phyloP scores from a whole-genome alignment of 2,113 vertebrate species.

The Epinephelus cyanopodus region DNA sequence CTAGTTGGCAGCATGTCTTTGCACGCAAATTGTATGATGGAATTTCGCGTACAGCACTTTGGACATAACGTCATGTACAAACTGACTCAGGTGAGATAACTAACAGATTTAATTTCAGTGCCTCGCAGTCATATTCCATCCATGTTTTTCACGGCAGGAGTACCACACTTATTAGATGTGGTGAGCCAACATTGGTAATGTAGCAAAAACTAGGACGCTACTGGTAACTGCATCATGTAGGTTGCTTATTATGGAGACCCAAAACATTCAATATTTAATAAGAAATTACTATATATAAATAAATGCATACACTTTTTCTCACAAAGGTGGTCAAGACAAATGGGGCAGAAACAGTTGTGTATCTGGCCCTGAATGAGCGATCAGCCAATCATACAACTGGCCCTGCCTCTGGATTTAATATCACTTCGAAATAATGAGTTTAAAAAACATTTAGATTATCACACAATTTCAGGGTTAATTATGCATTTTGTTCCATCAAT shows the following conservation, averaged over 20 bases:
- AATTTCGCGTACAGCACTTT: not conserved
- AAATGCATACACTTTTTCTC: not conserved
- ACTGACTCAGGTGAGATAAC: not conserved
- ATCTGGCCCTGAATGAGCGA: not conserved
- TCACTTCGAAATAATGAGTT: not conserved
- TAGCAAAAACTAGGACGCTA: not conserved
- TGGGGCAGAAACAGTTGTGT: not conserved
- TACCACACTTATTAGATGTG: not conserved
- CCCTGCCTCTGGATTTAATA: not conserved
- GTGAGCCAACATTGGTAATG: not conserved
- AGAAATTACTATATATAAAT: not conserved
- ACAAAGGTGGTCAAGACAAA: too few relatives aligned
- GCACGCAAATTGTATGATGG: not conserved
- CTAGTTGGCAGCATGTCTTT: not conserved
- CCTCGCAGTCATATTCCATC: not conserved
- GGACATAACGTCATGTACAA: not conserved
- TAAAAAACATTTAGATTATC: not conserved
- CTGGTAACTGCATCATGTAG: not conserved
- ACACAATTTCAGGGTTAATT: not conserved
- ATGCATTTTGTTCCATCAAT: not conserved
- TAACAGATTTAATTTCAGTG: not conserved
- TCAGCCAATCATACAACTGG: not conserved
- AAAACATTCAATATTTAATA: not conserved
- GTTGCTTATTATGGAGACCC: not conserved
- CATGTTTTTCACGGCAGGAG: constrained; percentile 4